phyloP scores from a whole-genome alignment of 2,797 vertebrate genomes.

The Enteromius viviparus region DNA sequence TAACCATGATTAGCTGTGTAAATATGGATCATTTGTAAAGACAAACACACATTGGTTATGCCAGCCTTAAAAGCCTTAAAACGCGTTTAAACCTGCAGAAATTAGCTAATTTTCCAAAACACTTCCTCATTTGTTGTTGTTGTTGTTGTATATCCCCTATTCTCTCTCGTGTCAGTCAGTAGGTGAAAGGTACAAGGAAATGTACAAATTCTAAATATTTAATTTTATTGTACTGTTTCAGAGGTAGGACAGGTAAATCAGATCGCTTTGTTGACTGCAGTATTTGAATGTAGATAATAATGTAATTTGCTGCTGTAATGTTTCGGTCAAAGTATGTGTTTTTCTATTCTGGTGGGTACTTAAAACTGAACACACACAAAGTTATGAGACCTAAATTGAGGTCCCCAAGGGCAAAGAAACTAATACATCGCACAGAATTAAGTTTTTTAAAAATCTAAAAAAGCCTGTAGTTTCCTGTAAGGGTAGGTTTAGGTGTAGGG shows the following conservation, averaged over 20 bases:
- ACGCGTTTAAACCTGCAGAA: not conserved
- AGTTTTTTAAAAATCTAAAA: no score
- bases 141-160: not conserved
- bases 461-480: no score
- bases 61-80: no score
- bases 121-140: not conserved
- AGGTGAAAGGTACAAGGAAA: not conserved
- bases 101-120: not conserved
- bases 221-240: not conserved
- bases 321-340: not conserved
- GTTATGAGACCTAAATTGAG: no score
- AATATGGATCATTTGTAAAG: not conserved
- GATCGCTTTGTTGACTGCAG: not conserved
- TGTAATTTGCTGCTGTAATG: not conserved
- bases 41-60: not conserved
- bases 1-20: not conserved
- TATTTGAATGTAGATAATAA: not conserved
- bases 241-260: not conserved
- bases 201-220: not conserved
- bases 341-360: no score
- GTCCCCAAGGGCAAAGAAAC: no score
- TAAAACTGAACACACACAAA: no score
- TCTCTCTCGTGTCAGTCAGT: not conserved
- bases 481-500: no score
- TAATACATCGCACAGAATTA: no score